These are phyloP conservation scores for Sciaenops ocellatus DNA, from an alignment of 2,797 vertebrate species.

Conservation along the genomic window DNA sequence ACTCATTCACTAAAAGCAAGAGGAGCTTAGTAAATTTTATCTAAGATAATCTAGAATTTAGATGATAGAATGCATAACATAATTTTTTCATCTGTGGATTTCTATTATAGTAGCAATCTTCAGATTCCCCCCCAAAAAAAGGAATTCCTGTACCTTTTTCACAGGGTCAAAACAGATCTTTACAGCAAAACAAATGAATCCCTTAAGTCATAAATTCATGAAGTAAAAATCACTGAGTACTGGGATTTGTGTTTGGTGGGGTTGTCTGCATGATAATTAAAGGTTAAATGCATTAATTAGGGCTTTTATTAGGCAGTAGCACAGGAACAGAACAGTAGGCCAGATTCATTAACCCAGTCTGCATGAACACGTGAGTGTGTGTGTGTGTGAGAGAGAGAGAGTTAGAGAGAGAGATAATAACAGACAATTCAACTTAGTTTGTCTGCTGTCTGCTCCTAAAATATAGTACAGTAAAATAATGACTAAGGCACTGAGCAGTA, in stretches of 20 bases:
- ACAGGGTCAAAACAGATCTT: not conserved
- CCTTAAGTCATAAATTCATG: not conserved
- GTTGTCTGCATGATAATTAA: constrained; percentile 23
- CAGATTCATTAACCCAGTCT: constrained; percentile 57
- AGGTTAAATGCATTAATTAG: constrained; percentile 51
- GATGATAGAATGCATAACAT: not conserved
- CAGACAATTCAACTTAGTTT: not conserved
- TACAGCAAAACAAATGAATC: not conserved
- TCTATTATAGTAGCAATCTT: not conserved
- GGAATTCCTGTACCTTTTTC: not conserved
- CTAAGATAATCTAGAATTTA: not conserved
- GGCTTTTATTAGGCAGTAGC: constrained; percentile 24
- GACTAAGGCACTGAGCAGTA: not conserved
- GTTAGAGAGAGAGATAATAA: constrained; percentile 1
- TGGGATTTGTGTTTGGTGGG: constrained; percentile 18
- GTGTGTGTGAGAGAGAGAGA: not conserved
- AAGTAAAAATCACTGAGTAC: constrained; percentile 5
- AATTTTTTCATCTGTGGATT: not conserved
- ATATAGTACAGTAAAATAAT: not conserved
- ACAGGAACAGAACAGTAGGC: constrained; percentile 15
- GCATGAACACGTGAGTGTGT: not conserved
- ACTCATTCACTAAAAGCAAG: not conserved
- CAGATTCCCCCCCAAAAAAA: not conserved
- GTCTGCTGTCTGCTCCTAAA: constrained; percentile 1
- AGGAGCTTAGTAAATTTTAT: not conserved